Conservation (phyloP, 2,113 vertebrate species). For the Bubo scandiacus region DNA sequence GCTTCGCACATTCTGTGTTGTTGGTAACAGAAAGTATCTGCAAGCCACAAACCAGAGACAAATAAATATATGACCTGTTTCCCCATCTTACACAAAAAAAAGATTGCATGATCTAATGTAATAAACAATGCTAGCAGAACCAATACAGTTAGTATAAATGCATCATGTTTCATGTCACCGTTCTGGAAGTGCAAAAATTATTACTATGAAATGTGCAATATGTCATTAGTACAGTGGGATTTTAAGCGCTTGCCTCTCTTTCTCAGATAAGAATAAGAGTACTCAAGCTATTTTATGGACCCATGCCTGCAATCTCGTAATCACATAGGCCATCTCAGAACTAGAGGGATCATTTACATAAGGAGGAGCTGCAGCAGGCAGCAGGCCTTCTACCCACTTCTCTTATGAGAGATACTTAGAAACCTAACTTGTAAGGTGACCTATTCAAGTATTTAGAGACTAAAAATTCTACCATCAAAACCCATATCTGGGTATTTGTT, state of each 20-base stretch:
- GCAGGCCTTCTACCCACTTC: not conserved
- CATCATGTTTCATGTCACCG: not conserved
- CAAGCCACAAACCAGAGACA: constrained; percentile 78
- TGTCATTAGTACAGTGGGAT: not conserved
- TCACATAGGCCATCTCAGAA: not conserved
- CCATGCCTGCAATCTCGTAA: not conserved
- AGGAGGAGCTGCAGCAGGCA: not conserved
- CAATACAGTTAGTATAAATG: not conserved
- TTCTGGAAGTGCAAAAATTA: not conserved
- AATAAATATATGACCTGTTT: constrained; percentile 42
- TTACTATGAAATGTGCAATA: not conserved
- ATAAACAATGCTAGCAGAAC: not conserved
- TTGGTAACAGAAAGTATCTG: constrained; percentile 95
- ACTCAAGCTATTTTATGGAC: not conserved
- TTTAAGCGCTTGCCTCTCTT: not conserved
- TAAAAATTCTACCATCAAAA: not conserved
- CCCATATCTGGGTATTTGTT: not conserved
- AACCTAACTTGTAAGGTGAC: not conserved
- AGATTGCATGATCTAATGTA: not conserved
- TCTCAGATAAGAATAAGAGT: not conserved
- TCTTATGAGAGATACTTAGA: not conserved
- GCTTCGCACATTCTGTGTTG: constrained; percentile 94
- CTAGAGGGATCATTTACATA: not conserved
- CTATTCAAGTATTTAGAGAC: not conserved
- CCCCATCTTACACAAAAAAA: not conserved